Conservation (phyloP, 1,140 invertebrate species). For the Penaeus vannamei region DNA sequence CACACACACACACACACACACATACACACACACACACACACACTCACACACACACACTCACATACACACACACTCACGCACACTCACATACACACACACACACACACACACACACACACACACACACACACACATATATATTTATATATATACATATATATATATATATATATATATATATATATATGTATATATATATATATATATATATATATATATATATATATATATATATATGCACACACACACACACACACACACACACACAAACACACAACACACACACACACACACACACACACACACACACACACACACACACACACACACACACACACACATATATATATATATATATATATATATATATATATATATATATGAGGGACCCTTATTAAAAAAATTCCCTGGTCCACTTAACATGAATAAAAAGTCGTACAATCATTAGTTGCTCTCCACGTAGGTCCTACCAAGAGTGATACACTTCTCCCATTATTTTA, state of each 20-base stretch:
- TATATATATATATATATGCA: slow-evolving; percentile 8
- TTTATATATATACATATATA: neutral
- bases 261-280: neutral
- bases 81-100: neutral
- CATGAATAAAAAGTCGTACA: too few relatives aligned
- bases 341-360: slow-evolving; percentile 19
- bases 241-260: neutral
- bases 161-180: slow-evolving; percentile 26
- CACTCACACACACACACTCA: neutral
- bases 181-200: slow-evolving; percentile 29
- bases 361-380: slow-evolving; percentile 9
- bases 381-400: too few relatives aligned
- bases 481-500: too few relatives aligned
- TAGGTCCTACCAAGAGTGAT: too few relatives aligned
- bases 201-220: slow-evolving; percentile 3
- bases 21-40: neutral
- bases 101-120: neutral
- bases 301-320: neutral
- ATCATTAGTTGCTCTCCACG: too few relatives aligned
- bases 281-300: neutral
- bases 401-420: too few relatives aligned
- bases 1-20: too few relatives aligned
- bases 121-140: neutral
- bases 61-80: neutral
- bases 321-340: neutral